phyloP scores from a whole-genome alignment of 2,113 vertebrate species.

The Sula dactylatra region DNA sequence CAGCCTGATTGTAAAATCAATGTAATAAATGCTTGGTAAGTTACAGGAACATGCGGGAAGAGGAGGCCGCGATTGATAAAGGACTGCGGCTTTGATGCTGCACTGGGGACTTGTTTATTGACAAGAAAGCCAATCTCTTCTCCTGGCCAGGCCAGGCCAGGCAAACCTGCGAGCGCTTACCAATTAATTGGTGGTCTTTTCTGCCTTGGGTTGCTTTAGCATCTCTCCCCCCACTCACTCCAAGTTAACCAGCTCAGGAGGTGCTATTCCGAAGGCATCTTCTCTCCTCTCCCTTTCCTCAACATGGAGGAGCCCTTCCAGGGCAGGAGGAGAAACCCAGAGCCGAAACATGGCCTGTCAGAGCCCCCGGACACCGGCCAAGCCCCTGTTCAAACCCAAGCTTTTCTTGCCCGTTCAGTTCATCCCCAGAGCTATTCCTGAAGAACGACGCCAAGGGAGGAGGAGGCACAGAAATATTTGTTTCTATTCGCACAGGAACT shows the following conservation, averaged over 20 bases:
- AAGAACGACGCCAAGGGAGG: not conserved
- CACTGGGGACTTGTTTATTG: conserved; percentile 93
- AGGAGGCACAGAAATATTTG: not conserved
- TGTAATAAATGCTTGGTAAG: conserved; percentile 98
- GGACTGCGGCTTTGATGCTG: conserved; percentile 95
- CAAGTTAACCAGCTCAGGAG: conserved; percentile 32
- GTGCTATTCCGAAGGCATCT: not conserved
- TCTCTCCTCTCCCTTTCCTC: not conserved
- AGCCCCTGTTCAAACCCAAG: not conserved
- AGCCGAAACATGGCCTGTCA: not conserved
- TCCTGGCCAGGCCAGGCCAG: conserved; percentile 74
- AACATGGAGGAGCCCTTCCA: not conserved
- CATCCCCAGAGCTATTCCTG: not conserved
- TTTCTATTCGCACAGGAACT: not conserved
- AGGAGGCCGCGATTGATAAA: conserved; percentile 95
- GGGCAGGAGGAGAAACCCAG: not conserved
- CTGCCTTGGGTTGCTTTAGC: conserved; percentile 39
- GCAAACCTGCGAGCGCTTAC: conserved; percentile 76
- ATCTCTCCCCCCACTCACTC: conserved; percentile 1
- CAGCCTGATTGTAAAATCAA: conserved; percentile 99
- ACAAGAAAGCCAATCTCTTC: conserved; percentile 89
- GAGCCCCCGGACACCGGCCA: not conserved
- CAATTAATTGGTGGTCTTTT: conserved; percentile 85
- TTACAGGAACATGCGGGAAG: conserved; percentile 98
- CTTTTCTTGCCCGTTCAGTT: not conserved